Conservation (phyloP, 64 coral and sea anemone genomes). For the Actinia tenebrosa region DNA sequence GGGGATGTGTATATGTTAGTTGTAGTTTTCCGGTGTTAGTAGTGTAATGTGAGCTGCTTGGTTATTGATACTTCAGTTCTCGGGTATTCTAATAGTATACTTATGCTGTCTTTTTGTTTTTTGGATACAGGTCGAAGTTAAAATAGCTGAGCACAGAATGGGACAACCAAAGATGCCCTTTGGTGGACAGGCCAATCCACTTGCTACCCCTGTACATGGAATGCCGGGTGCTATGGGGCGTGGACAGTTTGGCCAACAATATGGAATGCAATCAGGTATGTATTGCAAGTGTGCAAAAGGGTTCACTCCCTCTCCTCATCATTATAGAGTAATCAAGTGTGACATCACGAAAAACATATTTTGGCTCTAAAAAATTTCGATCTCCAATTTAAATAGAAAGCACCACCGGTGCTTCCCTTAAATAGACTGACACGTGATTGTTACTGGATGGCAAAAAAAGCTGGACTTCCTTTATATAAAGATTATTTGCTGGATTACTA, state of each 20-base stretch:
- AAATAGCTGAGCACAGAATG: constrained; percentile 7
- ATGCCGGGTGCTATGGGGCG: constrained; percentile 5
- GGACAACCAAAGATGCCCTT: background rate
- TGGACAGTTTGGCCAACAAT: background rate
- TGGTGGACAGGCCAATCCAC: background rate
- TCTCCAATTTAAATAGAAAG: too few species aligned
- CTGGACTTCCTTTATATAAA: too few species aligned
- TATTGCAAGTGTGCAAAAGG: too few species aligned
- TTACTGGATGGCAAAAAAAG: too few species aligned
- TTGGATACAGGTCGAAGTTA: constrained; percentile 7
- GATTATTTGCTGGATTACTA: too few species aligned
- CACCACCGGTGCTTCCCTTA: too few species aligned
- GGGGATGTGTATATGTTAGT: background rate
- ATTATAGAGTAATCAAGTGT: too few species aligned
- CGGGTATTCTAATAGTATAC: background rate
- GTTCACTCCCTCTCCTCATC: too few species aligned
- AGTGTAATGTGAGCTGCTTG: background rate
- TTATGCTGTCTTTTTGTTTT: background rate
- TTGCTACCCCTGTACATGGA: constrained; percentile 15
- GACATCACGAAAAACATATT: too few species aligned
- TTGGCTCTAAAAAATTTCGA: too few species aligned
- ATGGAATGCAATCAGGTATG: background rate
- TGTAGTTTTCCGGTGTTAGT: background rate
- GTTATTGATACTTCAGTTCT: background rate
- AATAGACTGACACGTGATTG: too few species aligned